These are phyloP conservation scores for Hylomyscus alleni DNA, from an alignment of 2,797 vertebrate species.

Conservation along the genomic window DNA sequence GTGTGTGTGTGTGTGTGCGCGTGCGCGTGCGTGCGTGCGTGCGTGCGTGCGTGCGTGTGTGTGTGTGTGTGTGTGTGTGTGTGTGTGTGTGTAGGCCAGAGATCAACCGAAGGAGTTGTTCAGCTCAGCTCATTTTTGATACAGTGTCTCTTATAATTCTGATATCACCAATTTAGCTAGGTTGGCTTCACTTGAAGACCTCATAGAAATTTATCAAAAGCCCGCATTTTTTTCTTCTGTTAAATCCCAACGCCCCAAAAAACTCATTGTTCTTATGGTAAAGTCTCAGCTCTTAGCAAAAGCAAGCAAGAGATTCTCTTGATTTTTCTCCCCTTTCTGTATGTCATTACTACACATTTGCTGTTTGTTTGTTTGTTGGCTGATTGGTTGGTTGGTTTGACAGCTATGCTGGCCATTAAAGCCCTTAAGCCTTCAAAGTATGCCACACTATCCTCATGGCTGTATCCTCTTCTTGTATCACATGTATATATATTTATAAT, in stretches of 20 bases:
- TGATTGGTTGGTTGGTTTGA: neutral
- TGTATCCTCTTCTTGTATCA: neutral
- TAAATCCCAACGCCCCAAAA: neutral
- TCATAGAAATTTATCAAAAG: neutral
- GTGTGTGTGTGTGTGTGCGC: neutral
- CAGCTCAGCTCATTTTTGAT: neutral
- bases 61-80: neutral
- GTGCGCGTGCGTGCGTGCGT: no score
- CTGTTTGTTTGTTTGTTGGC: neutral
- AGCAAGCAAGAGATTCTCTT: neutral
- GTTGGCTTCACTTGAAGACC: neutral
- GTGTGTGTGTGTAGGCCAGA: neutral
- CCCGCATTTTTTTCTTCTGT: neutral
- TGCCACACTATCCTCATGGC: neutral
- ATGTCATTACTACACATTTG: neutral
- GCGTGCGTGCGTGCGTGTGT: no score
- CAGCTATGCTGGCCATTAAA: neutral
- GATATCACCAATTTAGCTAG: neutral
- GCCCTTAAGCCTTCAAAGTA: no score
- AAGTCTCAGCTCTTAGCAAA: constrained; percentile 20
- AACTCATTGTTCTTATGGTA: neutral
- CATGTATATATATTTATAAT: neutral
- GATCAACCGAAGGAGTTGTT: neutral
- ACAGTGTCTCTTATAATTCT: neutral
- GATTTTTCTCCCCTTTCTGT: neutral